Base-by-base conservation (phyloP, 2,888 invertebrate genomes). In the Allophyes oxyacanthae region DNA sequence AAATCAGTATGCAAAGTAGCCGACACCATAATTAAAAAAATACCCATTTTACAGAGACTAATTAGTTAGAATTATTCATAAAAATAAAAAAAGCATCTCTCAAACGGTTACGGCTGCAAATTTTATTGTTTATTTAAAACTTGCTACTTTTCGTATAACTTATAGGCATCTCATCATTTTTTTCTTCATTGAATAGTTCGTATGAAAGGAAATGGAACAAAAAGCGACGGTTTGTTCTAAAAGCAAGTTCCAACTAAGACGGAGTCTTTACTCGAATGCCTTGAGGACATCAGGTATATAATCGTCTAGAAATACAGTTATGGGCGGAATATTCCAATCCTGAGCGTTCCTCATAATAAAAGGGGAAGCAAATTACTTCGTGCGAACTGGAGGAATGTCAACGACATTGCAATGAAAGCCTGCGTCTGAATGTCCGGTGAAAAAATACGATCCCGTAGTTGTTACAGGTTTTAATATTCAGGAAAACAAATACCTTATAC, bases 1-100 rank as follows among this genome's bases (percentile, higher is more conserved):
- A 75, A 83, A 85, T 83, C 36, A 64, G 68, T 55, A 61, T 58
- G 58, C 60, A 53, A 49, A 56, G 30, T 62, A 74, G 64, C 70
- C 65, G 53, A 55, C 71, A 72, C 57, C 57, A 64, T 64, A 60
- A 62, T 71, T 65, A 61, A 48, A 48, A 28, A 67, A 64, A 56
- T 48, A 64, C 49, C 61, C 32, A 59, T 42, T 61, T 67, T 20
- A 9, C 49, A 32, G 26, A 28, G 34, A 26, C 42, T 64, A 65
- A 74, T 64, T 64, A 53, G 26, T 42, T 14, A 34, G 59, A 65
- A 74, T 74, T 62, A 72, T 74, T 71, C 65, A 74, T 74, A 43
- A 62, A 55, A 52, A 41, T 32, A 55, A 53, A 46, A n/a, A 33
- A 50, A 61, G 41, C 20, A 41, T 66, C 32, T 66, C 32, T 43